These are phyloP conservation scores for Lathamus discolor DNA, from an alignment of 2,113 vertebrate species.

Conservation along the genomic window DNA sequence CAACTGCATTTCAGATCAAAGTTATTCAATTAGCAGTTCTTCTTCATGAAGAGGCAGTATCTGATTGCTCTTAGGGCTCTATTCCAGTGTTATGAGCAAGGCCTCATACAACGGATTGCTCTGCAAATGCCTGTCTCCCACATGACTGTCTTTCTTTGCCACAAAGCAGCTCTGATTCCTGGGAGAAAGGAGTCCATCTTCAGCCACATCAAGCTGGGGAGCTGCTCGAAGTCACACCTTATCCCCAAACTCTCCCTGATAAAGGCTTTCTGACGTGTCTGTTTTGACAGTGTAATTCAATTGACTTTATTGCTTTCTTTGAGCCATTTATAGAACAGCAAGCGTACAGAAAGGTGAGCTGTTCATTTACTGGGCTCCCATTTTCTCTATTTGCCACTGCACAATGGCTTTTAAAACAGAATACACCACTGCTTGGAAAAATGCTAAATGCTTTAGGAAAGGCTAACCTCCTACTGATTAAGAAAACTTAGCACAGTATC, in stretches of 20 bases:
- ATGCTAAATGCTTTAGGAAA: neutral
- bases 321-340: neutral
- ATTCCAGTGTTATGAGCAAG: neutral
- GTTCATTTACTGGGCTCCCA: neutral
- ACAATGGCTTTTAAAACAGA: neutral
- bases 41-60: neutral
- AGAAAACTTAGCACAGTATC: neutral
- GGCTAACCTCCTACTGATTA: neutral
- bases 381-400: neutral
- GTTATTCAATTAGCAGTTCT: neutral
- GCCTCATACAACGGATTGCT: neutral
- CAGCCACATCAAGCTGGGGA: fast-evolving
- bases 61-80: neutral
- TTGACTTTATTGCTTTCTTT: neutral
- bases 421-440: neutral
- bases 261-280: neutral
- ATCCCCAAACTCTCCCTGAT: neutral
- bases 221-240: neutral
- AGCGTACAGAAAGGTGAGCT: neutral
- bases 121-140: neutral
- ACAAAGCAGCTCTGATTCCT: neutral
- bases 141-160: fast-evolving
- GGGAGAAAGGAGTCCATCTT: neutral
- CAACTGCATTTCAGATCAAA: neutral
- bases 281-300: neutral